Evolutionary conservation across 2,797 vertebrate genomes (phyloP), one percentile per base, ranked within the genome.

Genomic region (Aplochiton taeniatus): DNA sequence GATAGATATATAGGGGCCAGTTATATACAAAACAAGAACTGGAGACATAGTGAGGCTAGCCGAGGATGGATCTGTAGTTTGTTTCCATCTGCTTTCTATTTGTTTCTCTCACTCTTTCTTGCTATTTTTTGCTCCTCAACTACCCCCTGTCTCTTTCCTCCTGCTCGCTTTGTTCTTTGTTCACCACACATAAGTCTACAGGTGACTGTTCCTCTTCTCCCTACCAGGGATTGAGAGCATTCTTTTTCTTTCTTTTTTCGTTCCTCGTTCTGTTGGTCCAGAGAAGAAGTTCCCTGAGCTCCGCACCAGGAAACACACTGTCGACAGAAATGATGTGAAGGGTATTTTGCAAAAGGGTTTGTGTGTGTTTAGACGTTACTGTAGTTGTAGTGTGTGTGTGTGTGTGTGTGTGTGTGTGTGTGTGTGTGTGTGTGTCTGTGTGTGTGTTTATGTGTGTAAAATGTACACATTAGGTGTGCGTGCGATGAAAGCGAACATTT

Each of bases 141-240:
- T 31, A 2, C 6, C 31, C 31, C 31, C 31, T 31, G n/a, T n/a
- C n/a, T n/a, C n/a, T n/a, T n/a, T n/a, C n/a, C n/a, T 31, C 31
- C 31, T 31, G 31, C 2, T 31, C 31, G 3, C 31, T 73, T 72
- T 70, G 42, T 58, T 68, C 80, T 86, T 84, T 76, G 85, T 72
- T 47, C 60, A 72, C 69, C 51, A 82, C 85, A 74, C 81, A 86
- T 85, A 81, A 82, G 84, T 87, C 79, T 82, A 82, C 73, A 72
- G 69, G 18, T 61, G 66, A 61, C 50, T 77, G 70, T 49, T 46
- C 70, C 73, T 74, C 61, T 44, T 61, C 19, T 67, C 63, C 66
- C 65, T 70, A 71, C 62, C 51, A 19, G 69, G 79, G 78, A 77
- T 80, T n/a, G 62, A 31, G 74, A 83, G 58, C 14, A 4, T 73